Percentiles rank a stretch among this genome's conserved stretches.
Evolutionary conservation across 2,113 vertebrate genomes (phyloP).

Genomic region (Eleginops maclovinus): DNA sequence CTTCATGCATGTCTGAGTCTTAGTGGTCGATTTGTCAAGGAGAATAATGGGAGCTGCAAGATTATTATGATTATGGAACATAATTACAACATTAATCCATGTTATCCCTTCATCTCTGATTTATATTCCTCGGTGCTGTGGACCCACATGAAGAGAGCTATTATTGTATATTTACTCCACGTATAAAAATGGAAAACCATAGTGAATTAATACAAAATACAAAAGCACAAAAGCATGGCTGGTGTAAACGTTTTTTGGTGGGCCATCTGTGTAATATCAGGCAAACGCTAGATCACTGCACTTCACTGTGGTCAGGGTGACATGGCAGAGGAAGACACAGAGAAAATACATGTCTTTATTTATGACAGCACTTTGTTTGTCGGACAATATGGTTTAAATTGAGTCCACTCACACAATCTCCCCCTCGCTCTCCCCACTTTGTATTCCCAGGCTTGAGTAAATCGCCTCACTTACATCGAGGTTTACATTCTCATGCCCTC

Average conservation of each 20-base stretch:
- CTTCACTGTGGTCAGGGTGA: slow-evolving; percentile 22
- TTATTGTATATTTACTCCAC: not conserved
- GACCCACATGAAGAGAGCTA: not conserved
- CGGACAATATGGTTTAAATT: slow-evolving; percentile 76
- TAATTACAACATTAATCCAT: slow-evolving; percentile 52
- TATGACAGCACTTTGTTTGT: slow-evolving; percentile 57
- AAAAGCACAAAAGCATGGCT: not conserved
- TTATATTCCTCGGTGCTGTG: slow-evolving; percentile 25
- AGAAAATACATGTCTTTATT: slow-evolving; percentile 40
- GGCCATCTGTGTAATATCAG: slow-evolving; percentile 16
- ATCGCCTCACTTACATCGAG: slow-evolving; percentile 74
- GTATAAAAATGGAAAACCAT: slow-evolving; percentile 8
- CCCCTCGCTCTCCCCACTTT: slow-evolving; percentile 45
- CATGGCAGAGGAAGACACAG: not conserved
- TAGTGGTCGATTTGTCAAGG: slow-evolving; percentile 31
- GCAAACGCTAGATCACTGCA: slow-evolving; percentile 2
- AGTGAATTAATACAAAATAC: not conserved
- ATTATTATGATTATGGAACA: slow-evolving; percentile 43
- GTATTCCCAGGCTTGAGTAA: slow-evolving; percentile 80
- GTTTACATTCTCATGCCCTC: slow-evolving; percentile 85
- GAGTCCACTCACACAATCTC: slow-evolving; percentile 44
- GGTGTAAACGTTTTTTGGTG: not conserved
- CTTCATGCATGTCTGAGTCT: slow-evolving; percentile 36
- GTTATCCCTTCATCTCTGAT: slow-evolving; percentile 39
- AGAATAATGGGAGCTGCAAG: slow-evolving; percentile 37